Base-by-base conservation (phyloP, 23 tunicate species). In the Oikopleura vanhoeffeni region DNA sequence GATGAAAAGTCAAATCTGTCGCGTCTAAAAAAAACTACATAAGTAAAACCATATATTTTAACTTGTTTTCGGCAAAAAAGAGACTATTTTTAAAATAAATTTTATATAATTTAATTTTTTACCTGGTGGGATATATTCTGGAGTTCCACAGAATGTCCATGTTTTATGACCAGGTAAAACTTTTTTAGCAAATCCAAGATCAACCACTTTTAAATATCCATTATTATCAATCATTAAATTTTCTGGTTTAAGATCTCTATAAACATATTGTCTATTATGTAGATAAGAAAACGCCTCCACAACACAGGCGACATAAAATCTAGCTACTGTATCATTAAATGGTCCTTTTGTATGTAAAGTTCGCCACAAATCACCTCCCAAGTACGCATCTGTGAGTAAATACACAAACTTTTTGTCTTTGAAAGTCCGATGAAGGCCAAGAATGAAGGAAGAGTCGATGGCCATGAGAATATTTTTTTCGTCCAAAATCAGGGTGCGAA, bases 61-160 rank as follows among this genome's bases (percentile, higher is more conserved):
- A n/a, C n/a, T n/a, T n/a, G n/a, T n/a, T n/a, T n/a, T n/a, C n/a
- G n/a, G n/a, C n/a, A n/a, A n/a, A n/a, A n/a, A n/a, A n/a, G n/a
- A n/a, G n/a, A n/a, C n/a, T n/a, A n/a, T n/a, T n/a, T n/a, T n/a
- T n/a, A n/a, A n/a, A n/a, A n/a, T n/a, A n/a, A n/a, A n/a, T n/a
- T n/a, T n/a, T n/a, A n/a, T n/a, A n/a, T n/a, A n/a, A n/a, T n/a
- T n/a, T n/a, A n/a, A n/a, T n/a, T n/a, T n/a, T n/a, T n/a, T n/a
- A n/a, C n/a, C 98, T 28, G 98, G 98, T 41, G 98, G 91, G 2
- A 94, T 89, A 76, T 94, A 94, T 85, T 94, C 92, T 3, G 98
- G 98, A 36, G 98, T 94, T 36, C 98, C 98, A 57, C 98, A 94
- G 76, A 94, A 94, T 1, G 98, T 94, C 91, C 91, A 94, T 13